Percentiles rank a stretch among this genome's conserved stretches.
phyloP scores from a whole-genome alignment of 2,113 vertebrate species.

The Mixornis gularis region DNA sequence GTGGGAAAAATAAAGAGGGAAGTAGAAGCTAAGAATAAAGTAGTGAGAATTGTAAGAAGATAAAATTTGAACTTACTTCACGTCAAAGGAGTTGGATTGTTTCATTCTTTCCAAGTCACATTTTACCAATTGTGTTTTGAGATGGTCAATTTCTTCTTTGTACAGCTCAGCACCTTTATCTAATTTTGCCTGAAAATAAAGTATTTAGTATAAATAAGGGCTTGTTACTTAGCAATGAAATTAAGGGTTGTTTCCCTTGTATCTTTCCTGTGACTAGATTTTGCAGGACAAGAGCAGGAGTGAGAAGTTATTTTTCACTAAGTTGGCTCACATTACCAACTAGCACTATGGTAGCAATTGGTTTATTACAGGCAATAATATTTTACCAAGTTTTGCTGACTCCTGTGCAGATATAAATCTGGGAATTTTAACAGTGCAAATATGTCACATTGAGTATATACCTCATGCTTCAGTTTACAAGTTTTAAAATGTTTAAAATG shows the following conservation, averaged over 20 bases:
- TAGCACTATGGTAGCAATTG: background rate
- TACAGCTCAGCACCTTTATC: constrained; percentile 68
- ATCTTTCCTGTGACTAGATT: background rate
- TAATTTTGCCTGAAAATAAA: constrained; percentile 58
- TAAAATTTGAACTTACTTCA: constrained; percentile 73
- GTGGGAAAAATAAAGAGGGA: background rate
- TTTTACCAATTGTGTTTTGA: constrained; percentile 77
- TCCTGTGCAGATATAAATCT: background rate
- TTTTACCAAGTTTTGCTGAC: background rate
- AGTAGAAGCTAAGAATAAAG: background rate
- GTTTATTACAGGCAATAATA: background rate
- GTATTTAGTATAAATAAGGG: background rate
- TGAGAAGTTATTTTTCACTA: background rate
- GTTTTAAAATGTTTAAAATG: background rate
- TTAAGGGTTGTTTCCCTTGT: background rate
- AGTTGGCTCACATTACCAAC: background rate
- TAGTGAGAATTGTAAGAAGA: background rate
- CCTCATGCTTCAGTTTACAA: background rate
- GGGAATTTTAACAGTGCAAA: background rate
- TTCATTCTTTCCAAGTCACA: constrained; percentile 78
- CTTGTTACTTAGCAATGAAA: background rate
- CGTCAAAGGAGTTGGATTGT: constrained; percentile 67
- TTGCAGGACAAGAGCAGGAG: background rate
- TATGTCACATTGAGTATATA: background rate
- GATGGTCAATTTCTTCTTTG: constrained; percentile 75